phyloP scores from a whole-genome alignment of 2,113 vertebrate species.

The Pogona vitticeps region DNA sequence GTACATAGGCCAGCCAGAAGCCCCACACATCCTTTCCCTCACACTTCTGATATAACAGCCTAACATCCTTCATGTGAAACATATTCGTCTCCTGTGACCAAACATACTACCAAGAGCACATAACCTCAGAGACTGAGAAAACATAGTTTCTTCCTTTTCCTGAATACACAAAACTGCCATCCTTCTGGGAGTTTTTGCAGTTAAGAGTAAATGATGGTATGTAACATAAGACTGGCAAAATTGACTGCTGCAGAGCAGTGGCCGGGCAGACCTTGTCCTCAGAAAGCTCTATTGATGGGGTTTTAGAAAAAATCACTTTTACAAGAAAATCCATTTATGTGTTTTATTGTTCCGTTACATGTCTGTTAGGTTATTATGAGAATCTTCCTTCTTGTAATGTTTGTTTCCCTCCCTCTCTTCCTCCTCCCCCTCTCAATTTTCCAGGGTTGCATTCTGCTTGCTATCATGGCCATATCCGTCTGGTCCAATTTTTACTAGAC shows the following conservation, averaged over 20 bases:
- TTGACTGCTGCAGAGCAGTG: background rate
- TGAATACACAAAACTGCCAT: background rate
- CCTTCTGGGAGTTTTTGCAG: slow-evolving; percentile 24
- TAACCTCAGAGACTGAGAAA: background rate
- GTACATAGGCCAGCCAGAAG: too few relatives aligned
- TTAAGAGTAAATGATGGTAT: slow-evolving; percentile 6
- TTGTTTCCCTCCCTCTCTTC: background rate
- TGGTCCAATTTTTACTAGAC: slow-evolving; percentile 93
- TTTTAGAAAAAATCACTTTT: slow-evolving; percentile 26
- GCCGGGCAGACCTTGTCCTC: slow-evolving; percentile 2
- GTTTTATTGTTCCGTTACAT: slow-evolving; percentile 29
- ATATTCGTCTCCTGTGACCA: background rate
- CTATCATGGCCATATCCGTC: slow-evolving; percentile 91
- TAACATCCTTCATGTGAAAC: too few relatives aligned
- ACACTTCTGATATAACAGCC: too few relatives aligned
- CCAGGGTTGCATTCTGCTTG: slow-evolving; percentile 92
- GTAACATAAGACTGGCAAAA: background rate
- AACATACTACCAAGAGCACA: background rate
- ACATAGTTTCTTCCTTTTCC: background rate
- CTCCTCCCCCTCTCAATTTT: slow-evolving; percentile 15
- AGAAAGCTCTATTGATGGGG: background rate
- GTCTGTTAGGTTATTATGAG: background rate
- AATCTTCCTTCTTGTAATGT: slow-evolving; percentile 2
- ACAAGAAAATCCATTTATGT: background rate
- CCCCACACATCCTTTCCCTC: too few relatives aligned